Evolutionary conservation across 2,113 vertebrate species (phyloP), one percentile per base, ranked within the genome.

Genomic region (Cavia aperea): DNA sequence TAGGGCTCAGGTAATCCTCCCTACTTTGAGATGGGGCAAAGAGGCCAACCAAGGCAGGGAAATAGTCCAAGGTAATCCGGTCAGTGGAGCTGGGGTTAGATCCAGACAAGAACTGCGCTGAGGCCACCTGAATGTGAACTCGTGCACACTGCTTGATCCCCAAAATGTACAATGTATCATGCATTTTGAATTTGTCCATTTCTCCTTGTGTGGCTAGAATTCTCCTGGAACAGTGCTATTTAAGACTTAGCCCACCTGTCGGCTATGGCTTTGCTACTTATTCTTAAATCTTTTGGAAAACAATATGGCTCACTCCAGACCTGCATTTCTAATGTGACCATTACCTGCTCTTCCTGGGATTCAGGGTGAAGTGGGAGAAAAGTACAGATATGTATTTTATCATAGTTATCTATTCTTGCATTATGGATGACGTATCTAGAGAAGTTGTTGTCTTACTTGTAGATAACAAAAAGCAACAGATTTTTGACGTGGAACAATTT

Each of bases 121-220:
- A 21, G 29, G 31, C 33, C 19, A 46, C 46, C 21, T 13, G 78
- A 31, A 18, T 1, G 1, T 26, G 18, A 46, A 18, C 23, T 68
- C 21, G 7, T 18, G 31, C 29, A 72, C 1, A 33, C 31, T 51
- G 18, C 19, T 58, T 81, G 14, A 7, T 58, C n/a, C 84, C 43
- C 19, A 24, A 60, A 78, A 78, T 11, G 1, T 2, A 2, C 65
- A 36, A 5, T 1, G 1, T 15, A 11, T 2, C 7, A 11, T 2
- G 24, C 12, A 5, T 63, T 56, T 51, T 58, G 36, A 26, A 43
- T 21, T 70, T 24, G 8, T 7, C 0, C 11, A 5, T 16, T 23
- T 31, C 4, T 86, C 43, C 29, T 39, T 33, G 5, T 49, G 56
- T 6, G 60, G 79, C 14, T 60, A 68, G 82, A 56, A 16, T n/a